Conservation (phyloP, 64 coral and sea anemone species). For the Montipora efflorescens region DNA sequence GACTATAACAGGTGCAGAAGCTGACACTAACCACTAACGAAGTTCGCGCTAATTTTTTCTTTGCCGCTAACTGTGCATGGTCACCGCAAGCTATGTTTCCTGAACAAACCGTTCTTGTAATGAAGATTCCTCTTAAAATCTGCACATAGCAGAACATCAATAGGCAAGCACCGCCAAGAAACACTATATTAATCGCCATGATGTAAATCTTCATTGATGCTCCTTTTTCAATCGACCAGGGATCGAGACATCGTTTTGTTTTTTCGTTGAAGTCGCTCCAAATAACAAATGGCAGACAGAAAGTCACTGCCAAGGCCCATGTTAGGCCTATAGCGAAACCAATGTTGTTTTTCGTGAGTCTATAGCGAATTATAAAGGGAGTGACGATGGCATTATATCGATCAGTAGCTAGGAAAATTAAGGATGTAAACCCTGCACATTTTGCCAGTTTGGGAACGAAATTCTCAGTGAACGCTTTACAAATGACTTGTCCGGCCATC, state of each 20-base stretch:
- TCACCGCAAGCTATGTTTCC: not conserved
- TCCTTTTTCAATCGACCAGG: conserved; percentile 10
- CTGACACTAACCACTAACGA: conserved; percentile 40
- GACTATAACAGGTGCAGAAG: conserved; percentile 47
- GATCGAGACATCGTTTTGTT: not conserved
- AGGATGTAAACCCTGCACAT: not conserved
- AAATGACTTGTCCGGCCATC: conserved; percentile 12
- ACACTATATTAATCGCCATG: not conserved
- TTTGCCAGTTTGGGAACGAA: not conserved
- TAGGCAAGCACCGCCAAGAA: not conserved
- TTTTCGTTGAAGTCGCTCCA: conserved; percentile 29
- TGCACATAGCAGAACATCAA: conserved; percentile 55
- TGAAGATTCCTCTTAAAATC: conserved; percentile 55
- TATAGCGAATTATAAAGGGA: conserved; percentile 1
- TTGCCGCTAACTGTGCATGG: not conserved
- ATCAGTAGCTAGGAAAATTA: conserved; percentile 42
- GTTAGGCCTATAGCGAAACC: not conserved
- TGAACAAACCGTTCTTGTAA: conserved; percentile 46
- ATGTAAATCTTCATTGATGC: conserved; percentile 23
- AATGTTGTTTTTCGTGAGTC: conserved; percentile 8
- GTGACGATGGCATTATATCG: conserved; percentile 1
- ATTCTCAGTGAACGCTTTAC: conserved; percentile 45
- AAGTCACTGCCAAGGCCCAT: not conserved
- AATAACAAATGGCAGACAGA: conserved; percentile 6
- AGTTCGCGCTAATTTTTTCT: conserved; percentile 40